phyloP scores from a whole-genome alignment of 2,113 vertebrate genomes.

The Brachionichthys hirsutus region DNA sequence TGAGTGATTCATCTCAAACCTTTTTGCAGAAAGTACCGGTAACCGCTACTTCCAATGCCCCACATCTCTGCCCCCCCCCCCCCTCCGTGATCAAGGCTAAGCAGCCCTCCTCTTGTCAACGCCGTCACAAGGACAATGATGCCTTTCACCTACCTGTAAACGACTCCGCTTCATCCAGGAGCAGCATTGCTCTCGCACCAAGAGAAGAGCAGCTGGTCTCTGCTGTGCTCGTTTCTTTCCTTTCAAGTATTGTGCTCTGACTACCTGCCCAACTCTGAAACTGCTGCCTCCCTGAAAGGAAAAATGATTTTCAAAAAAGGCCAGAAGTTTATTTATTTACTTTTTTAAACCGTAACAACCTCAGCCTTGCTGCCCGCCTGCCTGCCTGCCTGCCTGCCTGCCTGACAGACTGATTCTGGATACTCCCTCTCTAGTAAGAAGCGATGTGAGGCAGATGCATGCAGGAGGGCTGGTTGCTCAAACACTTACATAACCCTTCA shows the following conservation, averaged over 20 bases:
- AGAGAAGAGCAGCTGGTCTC: conserved; percentile 29
- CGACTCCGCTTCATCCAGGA: conserved; percentile 69
- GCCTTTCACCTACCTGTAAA: conserved; percentile 63
- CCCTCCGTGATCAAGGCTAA: neutral
- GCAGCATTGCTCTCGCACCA: conserved; percentile 59
- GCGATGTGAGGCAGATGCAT: conserved; percentile 49
- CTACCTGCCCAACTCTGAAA: conserved; percentile 20
- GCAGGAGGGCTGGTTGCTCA: conserved; percentile 57
- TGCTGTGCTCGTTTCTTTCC: conserved; percentile 1
- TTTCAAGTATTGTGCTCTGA: neutral
- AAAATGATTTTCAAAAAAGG: neutral
- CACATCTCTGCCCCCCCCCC: neutral
- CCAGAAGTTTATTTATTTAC: neutral
- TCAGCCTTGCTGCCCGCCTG: conserved; percentile 30
- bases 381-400: too few species aligned
- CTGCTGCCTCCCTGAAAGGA: neutral
- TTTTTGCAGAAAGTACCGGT: neutral
- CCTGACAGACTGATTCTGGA: conserved; percentile 24
- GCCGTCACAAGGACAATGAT: neutral
- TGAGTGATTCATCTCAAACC: neutral
- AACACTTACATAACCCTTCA: conserved; percentile 71
- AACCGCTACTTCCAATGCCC: neutral
- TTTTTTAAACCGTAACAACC: conserved; percentile 10
- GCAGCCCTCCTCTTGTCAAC: neutral
- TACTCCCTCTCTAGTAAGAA: conserved; percentile 37